phyloP scores from a whole-genome alignment of 2,888 invertebrate species.

The Brachypalpus laphriformis region DNA sequence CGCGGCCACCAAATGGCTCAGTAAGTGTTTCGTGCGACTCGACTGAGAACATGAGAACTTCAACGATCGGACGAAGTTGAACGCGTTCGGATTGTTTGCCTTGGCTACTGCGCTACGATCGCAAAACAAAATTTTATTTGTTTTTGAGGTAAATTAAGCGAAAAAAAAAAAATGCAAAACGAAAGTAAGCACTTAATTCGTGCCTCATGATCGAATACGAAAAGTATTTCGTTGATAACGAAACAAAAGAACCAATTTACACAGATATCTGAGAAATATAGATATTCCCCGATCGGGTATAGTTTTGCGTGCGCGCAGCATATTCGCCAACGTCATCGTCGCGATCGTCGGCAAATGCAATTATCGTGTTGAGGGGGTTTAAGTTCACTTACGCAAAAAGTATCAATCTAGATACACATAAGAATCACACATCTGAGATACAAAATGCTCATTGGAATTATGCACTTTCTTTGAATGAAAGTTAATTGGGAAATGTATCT shows the following conservation, averaged over 20 bases:
- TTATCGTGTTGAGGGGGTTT: not conserved
- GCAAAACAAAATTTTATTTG: not conserved
- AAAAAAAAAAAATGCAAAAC: conserved; percentile 24
- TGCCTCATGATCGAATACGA: conserved; percentile 15
- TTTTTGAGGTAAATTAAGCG: conserved; percentile 29
- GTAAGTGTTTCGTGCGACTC: conserved; percentile 39
- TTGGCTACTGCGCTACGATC: conserved; percentile 1
- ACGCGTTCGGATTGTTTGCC: conserved; percentile 29
- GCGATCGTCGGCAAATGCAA: conserved; percentile 23
- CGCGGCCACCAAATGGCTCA: conserved; percentile 3
- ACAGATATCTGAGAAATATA: not conserved
- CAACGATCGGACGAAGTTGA: conserved; percentile 4
- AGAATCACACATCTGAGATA: not conserved
- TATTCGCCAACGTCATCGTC: conserved; percentile 28
- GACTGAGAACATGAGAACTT: conserved; percentile 1
- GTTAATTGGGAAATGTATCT: conserved; percentile 43
- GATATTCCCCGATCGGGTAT: not conserved
- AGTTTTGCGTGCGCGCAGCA: conserved; percentile 9
- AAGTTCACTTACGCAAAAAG: not conserved
- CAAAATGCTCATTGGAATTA: not conserved
- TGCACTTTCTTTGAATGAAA: conserved; percentile 49
- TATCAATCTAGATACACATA: not conserved
- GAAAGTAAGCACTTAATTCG: conserved; percentile 16
- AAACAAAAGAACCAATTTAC: not conserved
- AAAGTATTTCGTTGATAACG: conserved; percentile 40